These are phyloP conservation scores for Zoanthus gigantus DNA, from an alignment of 92 coral and sea anemone genomes.

Conservation along the genomic window DNA sequence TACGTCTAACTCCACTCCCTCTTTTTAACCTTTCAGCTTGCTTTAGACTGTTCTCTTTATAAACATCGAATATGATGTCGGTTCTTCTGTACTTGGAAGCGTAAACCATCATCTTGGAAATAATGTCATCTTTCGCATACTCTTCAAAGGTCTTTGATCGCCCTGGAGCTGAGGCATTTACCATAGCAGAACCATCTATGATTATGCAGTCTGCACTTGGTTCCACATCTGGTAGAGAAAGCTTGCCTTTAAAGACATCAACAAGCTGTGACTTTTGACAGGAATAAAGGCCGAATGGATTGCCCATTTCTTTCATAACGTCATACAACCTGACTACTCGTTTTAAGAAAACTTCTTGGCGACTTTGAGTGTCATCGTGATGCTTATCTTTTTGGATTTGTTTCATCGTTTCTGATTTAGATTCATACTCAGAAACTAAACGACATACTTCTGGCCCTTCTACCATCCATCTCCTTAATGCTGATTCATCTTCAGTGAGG, in stretches of 20 bases:
- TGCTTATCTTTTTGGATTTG: slow-evolving; percentile 13
- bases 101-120: slow-evolving; percentile 51
- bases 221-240: slow-evolving; percentile 50
- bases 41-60: slow-evolving; percentile 33
- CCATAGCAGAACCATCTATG: slow-evolving; percentile 26
- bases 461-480: slow-evolving; percentile 61
- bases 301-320: slow-evolving; percentile 49
- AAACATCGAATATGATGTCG: too few species aligned
- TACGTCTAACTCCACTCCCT: slow-evolving; percentile 57
- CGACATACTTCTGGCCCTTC: slow-evolving; percentile 60
- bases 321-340: slow-evolving; percentile 26
- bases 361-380: slow-evolving; percentile 43
- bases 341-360: slow-evolving; percentile 21
- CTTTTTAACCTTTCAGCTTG: slow-evolving; percentile 43
- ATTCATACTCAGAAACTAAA: slow-evolving; percentile 18
- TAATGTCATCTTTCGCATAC: slow-evolving; percentile 54
- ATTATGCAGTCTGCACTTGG: slow-evolving; percentile 55
- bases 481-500: slow-evolving; percentile 51
- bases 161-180: slow-evolving; percentile 49
- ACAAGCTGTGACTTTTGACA: slow-evolving; percentile 65
- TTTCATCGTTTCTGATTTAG: too few species aligned
- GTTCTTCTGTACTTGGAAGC: slow-evolving; percentile 2
- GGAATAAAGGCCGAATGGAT: slow-evolving; percentile 56
- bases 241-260: slow-evolving; percentile 43
- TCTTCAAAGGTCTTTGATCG: slow-evolving; percentile 52